Percentiles rank a stretch among this genome's conserved stretches.
Conservation (phyloP, 2,113 vertebrate species). For the Actenoides lindsayi region DNA sequence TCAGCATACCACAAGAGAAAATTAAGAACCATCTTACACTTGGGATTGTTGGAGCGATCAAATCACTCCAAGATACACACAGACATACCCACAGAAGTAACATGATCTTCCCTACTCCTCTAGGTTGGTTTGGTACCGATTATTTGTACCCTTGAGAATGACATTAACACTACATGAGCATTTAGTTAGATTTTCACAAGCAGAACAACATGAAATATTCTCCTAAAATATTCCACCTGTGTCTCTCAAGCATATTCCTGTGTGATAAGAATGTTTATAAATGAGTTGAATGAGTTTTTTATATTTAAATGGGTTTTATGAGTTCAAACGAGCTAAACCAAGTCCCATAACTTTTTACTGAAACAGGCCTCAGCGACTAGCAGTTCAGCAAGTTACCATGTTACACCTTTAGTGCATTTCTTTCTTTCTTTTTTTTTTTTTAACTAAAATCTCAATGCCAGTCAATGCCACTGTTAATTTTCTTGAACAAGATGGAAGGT, state of each 20-base stretch:
- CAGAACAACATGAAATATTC: not conserved
- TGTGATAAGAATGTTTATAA: not conserved
- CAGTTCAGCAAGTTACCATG: not conserved
- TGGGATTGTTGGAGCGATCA: not conserved
- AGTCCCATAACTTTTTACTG: not conserved
- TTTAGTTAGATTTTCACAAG: not conserved
- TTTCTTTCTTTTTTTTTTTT: not conserved
- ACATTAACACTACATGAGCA: not conserved
- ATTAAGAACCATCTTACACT: not conserved
- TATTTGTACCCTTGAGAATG: not conserved
- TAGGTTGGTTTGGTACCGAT: not conserved
- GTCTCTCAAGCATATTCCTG: not conserved
- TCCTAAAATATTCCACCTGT: not conserved
- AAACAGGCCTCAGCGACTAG: not conserved
- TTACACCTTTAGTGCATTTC: not conserved
- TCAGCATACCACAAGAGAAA: not conserved
- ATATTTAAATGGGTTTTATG: too few relatives aligned
- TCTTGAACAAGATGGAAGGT: not conserved
- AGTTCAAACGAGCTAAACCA: not conserved
- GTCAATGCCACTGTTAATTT: not conserved
- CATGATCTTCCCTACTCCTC: not conserved
- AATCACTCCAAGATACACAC: not conserved
- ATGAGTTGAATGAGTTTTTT: too few relatives aligned
- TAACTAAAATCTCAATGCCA: not conserved
- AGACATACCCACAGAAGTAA: not conserved